Evolutionary conservation across 2,797 vertebrate species (phyloP).

Genomic region (Lithobates sylvaticus): DNA sequence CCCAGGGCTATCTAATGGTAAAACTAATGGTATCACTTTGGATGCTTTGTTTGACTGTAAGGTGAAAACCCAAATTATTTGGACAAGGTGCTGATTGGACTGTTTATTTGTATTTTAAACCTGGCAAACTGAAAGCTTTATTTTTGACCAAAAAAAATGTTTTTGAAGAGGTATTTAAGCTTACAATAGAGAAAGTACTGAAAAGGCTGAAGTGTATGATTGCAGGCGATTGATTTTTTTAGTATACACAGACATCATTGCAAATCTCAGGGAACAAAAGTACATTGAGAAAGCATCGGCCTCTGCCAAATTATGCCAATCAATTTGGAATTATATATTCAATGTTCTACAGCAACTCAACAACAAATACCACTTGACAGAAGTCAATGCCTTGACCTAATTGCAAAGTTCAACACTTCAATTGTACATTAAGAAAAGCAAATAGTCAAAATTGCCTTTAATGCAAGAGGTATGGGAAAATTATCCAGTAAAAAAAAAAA

Average conservation of each 20-base stretch:
- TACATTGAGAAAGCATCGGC: not conserved
- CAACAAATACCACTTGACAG: not conserved
- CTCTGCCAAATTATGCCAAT: slow-evolving; percentile 4
- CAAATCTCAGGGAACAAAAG: not conserved
- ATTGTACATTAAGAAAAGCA: not conserved
- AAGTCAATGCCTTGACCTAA: not conserved
- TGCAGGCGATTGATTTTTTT: slow-evolving; percentile 6
- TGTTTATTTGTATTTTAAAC: not conserved
- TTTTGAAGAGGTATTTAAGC: not conserved
- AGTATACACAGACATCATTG: not conserved
- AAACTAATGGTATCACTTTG: not conserved
- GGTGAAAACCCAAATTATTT: not conserved
- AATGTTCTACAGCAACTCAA: not conserved
- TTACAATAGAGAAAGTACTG: not conserved
- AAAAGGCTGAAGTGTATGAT: slow-evolving; percentile 4
- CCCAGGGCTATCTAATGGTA: not conserved
- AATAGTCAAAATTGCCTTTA: not conserved
- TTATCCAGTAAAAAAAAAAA: no score
- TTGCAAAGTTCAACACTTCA: not conserved
- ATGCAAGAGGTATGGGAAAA: not conserved
- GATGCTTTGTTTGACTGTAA: not conserved
- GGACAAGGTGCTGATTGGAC: not conserved
- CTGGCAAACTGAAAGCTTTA: not conserved
- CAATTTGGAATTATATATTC: not conserved
- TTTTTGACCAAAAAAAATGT: not conserved